Conservation (phyloP, 2,888 invertebrate species). For the Rhagium mordax region DNA sequence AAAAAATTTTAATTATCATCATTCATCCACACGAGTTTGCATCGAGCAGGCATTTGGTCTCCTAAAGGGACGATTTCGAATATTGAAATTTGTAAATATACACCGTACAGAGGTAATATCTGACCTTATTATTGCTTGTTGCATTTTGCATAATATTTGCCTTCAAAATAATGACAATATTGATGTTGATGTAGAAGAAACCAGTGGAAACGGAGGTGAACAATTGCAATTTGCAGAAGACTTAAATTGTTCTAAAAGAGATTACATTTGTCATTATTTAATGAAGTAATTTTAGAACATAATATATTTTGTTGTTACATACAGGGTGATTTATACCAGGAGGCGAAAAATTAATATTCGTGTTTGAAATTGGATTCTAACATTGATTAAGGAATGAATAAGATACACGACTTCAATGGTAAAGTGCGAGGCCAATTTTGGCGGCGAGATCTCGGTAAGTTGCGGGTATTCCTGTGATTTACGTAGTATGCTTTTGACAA, state of each 20-base stretch:
- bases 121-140: background rate
- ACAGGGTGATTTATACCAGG: too few species aligned
- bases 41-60: constrained; percentile 3
- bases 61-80: background rate
- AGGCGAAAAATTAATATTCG: too few species aligned
- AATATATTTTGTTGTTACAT: background rate
- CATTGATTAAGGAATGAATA: too few species aligned
- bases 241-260: background rate
- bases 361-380: too few species aligned
- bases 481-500: too few species aligned
- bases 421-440: too few species aligned
- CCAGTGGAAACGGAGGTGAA: background rate
- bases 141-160: background rate
- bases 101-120: background rate
- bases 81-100: background rate
- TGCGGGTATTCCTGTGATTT: too few species aligned
- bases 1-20: constrained; percentile 1
- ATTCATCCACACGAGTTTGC: background rate
- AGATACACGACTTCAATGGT: too few species aligned
- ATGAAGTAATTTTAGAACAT: background rate
- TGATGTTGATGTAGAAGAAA: background rate
- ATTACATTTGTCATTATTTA: background rate
- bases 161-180: background rate
- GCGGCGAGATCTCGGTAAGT: too few species aligned
- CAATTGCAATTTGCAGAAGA: background rate